Base-by-base conservation (phyloP, 35 echinoderm and acorn worm genomes). In the Apostichopus californicus region DNA sequence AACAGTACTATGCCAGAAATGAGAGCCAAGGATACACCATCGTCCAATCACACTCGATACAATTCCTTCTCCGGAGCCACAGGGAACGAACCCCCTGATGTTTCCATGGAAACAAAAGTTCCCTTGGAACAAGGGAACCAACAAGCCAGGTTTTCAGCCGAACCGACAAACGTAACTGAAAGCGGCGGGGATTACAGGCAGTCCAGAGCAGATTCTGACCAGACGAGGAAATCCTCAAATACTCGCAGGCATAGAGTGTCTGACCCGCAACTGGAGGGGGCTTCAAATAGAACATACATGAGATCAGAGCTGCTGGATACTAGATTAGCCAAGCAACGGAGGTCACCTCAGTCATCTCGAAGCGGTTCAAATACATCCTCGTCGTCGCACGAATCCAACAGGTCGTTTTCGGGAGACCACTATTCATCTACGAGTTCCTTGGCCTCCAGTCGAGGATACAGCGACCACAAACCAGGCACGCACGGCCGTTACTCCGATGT, bases 31-130 rank as follows among this genome's bases (percentile, higher is more conserved):
- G 80, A 57, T 55, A 82, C 10, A 46, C 46, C 80, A 14, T 15
- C 5, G 28, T 26, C 86, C 21, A 52, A 26, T 72, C 86, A 89
- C 34, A 11, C 61, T 20, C 78, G 73, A 34, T 57, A 79, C 15
- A 55, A 79, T 91, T 78, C 89, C 46, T 77, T 91, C 46, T 75
- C 60, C 0, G 89, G 89, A 58, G 10, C 72, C 54, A 9, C 75
- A 57, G 89, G 79, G 15, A 18, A 53, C 53, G 89, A 91, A 34
- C 11, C 59, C 54, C 89, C 89, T 56, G 89, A 91, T 79, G 73
- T 91, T 79, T 91, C 89, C 54, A 91, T 77, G 89, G 73, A 91
- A 59, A 78, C 12, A 46, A 91, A 91, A 73, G 5, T 87, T 61
- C 85, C 85, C 18, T 61, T 87, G 13, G 0, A 52, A 9, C 55